Base-by-base conservation (phyloP, 2,888 invertebrate species). In the Catocala nupta region DNA sequence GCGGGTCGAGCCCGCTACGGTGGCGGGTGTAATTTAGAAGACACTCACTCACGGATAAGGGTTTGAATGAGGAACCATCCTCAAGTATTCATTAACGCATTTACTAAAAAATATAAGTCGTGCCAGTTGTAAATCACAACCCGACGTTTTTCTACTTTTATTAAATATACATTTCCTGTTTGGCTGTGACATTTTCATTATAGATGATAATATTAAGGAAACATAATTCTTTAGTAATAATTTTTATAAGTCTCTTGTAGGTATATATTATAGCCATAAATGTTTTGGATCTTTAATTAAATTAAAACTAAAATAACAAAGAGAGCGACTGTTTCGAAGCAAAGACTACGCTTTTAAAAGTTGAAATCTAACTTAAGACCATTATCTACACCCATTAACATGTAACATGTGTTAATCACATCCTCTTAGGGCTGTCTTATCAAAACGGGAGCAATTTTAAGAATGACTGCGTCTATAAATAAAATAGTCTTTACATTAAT, bases 401-500 rank as follows among this genome's bases (percentile, higher is more conserved):
- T 84, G 83, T 85, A 80, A 90, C 90, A 91, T 87, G 90, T 91
- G 92, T 91, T 91, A 87, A 90, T 90, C 89, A 88, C 85, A 83
- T 88, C 87, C 87, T 86, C 86, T 84, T 82, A 84, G 81, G 78
- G 80, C 74, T 77, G 81, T 80, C 83, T 92, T 90, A 92, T 92
- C 90, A 90, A 89, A 90, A 91, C 88, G 88, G 87, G 87, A 88
- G 88, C 90, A 90, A 90, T 91, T 91, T 92, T 91, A 92, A 93
- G 91, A 92, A 91, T 91, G 90, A 91, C 88, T 88, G 83, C 83
- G 86, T 83, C 92, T 91, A 93, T 93, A 93, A 93, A 93, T 93
- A 91, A 93, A 86, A 84, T 81, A 88, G 90, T 87, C 89, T 90
- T 91, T 91, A 92, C 92, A 93, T 93, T 93, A 93, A 93, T 93